Conservation (phyloP, 2,797 vertebrate species). For the Coccyzus lansbergi region DNA sequence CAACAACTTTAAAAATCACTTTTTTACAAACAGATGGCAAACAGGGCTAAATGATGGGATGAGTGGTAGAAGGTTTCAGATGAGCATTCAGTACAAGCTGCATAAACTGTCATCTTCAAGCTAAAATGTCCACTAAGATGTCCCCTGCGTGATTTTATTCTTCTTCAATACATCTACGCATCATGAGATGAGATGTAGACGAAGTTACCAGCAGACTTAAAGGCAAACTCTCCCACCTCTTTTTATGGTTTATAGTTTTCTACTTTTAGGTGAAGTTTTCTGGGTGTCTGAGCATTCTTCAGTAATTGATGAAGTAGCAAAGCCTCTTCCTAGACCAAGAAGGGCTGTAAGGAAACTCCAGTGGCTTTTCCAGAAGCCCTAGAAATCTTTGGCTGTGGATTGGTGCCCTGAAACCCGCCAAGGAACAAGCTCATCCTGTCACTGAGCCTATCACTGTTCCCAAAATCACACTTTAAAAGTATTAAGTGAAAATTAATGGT, state of each 20-base stretch:
- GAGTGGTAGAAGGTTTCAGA: constrained; percentile 1
- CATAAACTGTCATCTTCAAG: background rate
- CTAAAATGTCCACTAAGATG: background rate
- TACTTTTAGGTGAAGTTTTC: background rate
- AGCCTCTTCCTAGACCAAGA: background rate
- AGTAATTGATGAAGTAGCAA: background rate
- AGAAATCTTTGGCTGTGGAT: background rate
- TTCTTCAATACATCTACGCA: background rate
- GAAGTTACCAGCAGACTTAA: background rate
- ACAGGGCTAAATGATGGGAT: background rate
- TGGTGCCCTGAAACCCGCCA: background rate
- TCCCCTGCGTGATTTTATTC: background rate
- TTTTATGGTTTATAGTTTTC: background rate
- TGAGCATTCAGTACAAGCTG: constrained; percentile 1
- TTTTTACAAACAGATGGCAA: background rate
- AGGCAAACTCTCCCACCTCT: background rate
- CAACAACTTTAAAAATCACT: background rate
- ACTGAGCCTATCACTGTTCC: background rate
- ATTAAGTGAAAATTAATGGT: constrained; percentile 29
- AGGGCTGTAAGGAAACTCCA: background rate
- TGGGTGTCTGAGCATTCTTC: background rate
- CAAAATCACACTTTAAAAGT: background rate
- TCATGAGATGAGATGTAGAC: background rate
- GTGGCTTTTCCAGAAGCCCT: background rate
- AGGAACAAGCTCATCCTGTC: background rate